Evolutionary conservation across 1,140 invertebrate genomes (phyloP).

Genomic region (Drosophila pandora): DNA sequence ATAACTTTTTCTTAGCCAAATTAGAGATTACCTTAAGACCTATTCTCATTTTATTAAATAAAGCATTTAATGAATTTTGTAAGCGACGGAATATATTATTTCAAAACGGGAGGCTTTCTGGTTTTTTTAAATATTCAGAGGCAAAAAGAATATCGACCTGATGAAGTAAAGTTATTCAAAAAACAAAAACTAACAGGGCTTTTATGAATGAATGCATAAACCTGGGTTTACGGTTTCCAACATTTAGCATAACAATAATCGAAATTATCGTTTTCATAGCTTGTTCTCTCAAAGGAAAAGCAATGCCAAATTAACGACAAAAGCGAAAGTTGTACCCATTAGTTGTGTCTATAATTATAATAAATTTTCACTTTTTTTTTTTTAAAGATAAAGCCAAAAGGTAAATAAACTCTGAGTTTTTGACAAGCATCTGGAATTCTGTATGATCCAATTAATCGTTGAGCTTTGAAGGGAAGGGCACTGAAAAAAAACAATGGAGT

Average conservation of each 20-base stretch:
- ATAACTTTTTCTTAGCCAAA: not conserved
- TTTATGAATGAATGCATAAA: slow-evolving; percentile 43
- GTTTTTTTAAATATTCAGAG: not conserved
- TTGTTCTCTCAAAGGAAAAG: slow-evolving; percentile 38
- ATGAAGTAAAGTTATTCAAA: not conserved
- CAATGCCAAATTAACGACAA: slow-evolving; percentile 43
- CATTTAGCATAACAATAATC: slow-evolving; percentile 40
- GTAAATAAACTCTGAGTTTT: slow-evolving; percentile 33
- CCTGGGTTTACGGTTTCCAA: slow-evolving; percentile 25
- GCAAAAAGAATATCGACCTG: not conserved
- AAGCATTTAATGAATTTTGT: slow-evolving; percentile 2
- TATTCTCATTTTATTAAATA: slow-evolving; percentile 5
- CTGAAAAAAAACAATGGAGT: not conserved
- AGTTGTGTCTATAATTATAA: slow-evolving; percentile 46
- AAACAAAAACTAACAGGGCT: slow-evolving; percentile 28
- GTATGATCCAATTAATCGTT: slow-evolving; percentile 15
- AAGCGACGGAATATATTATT: not conserved
- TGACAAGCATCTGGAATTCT: slow-evolving; percentile 20
- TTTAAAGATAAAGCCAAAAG: slow-evolving; percentile 5
- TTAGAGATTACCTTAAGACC: slow-evolving; percentile 1
- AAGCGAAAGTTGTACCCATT: slow-evolving; percentile 57
- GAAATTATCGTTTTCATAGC: slow-evolving; percentile 28
- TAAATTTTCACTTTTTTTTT: slow-evolving; percentile 51
- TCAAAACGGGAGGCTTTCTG: not conserved
- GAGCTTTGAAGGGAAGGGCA: not conserved